Conservation (phyloP, 2,888 invertebrate species). For the Opisthograptis luteolata region DNA sequence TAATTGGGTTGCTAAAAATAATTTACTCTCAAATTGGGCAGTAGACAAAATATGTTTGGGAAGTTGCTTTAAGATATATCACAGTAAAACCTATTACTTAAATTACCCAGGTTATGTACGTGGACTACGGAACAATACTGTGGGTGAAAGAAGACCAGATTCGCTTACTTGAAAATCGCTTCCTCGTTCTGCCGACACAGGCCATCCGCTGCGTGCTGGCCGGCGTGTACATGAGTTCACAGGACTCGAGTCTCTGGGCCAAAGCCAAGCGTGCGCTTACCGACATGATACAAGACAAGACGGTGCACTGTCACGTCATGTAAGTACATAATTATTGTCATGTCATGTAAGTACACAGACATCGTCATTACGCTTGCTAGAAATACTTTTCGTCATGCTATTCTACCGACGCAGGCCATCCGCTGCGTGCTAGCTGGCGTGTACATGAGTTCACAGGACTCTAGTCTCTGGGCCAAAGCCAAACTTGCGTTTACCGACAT, state of each 20-base stretch:
- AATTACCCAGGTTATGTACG: slow-evolving; percentile 82
- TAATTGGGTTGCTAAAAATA: no score
- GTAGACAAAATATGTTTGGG: background rate
- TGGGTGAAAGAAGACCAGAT: slow-evolving; percentile 79
- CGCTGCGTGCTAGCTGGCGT: slow-evolving; percentile 79
- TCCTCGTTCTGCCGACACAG: slow-evolving; percentile 81
- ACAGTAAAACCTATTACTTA: no score
- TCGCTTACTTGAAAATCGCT: slow-evolving; percentile 81
- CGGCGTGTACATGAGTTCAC: slow-evolving; percentile 63
- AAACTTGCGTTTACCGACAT: slow-evolving; percentile 45
- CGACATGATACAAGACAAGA: slow-evolving; percentile 44
- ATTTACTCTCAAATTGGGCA: no score
- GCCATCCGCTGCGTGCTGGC: slow-evolving; percentile 80
- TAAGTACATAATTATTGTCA: slow-evolving; percentile 43
- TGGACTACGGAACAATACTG: slow-evolving; percentile 88
- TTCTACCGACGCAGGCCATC: slow-evolving; percentile 84
- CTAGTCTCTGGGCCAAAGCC: slow-evolving; percentile 56
- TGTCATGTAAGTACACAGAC: background rate
- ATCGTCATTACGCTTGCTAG: slow-evolving; percentile 68
- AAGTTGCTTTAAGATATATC: no score
- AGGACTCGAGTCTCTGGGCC: slow-evolving; percentile 51
- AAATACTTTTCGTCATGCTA: slow-evolving; percentile 69
- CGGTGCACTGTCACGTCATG: slow-evolving; percentile 59
- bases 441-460: slow-evolving; percentile 42
- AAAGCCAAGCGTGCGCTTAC: slow-evolving; percentile 49